Evolutionary conservation across 2,113 vertebrate genomes (phyloP).

Genomic region (Alouatta palliata): DNA sequence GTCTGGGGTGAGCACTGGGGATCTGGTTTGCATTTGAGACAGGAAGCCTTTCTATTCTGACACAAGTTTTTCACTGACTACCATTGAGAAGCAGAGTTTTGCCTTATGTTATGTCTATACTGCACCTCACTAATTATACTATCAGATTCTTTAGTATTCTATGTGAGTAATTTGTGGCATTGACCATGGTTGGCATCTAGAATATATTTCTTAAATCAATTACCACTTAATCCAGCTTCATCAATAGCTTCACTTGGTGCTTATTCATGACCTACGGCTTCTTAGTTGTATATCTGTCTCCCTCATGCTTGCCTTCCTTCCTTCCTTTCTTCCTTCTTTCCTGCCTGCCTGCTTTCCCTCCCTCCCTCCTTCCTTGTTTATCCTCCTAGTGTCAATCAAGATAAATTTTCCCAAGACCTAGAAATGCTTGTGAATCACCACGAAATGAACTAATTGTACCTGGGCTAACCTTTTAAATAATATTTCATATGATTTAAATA

Average conservation of each 20-base stretch:
- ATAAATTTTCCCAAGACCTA: background rate
- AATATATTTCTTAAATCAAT: background rate
- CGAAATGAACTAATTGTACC: background rate
- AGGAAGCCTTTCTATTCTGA: background rate
- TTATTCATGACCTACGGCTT: background rate
- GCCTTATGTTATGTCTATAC: background rate
- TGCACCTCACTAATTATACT: background rate
- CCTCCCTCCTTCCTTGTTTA: too few relatives aligned
- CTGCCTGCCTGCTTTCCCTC: too few relatives aligned
- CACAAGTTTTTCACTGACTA: background rate
- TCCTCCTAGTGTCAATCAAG: background rate
- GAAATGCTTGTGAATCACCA: background rate
- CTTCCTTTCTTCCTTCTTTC: background rate
- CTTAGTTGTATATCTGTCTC: background rate
- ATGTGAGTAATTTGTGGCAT: background rate
- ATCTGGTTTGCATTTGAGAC: background rate
- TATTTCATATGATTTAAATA: background rate
- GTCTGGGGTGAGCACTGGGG: rapidly evolving
- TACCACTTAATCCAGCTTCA: background rate
- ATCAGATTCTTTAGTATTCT: background rate
- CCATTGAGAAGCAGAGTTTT: background rate
- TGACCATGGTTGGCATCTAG: background rate
- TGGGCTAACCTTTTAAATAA: background rate
- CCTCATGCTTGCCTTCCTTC: too few relatives aligned
- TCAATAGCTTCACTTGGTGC: background rate